These are phyloP conservation scores for Recurvirostra avosetta DNA, from an alignment of 2,113 vertebrate genomes.

Conservation along the genomic window DNA sequence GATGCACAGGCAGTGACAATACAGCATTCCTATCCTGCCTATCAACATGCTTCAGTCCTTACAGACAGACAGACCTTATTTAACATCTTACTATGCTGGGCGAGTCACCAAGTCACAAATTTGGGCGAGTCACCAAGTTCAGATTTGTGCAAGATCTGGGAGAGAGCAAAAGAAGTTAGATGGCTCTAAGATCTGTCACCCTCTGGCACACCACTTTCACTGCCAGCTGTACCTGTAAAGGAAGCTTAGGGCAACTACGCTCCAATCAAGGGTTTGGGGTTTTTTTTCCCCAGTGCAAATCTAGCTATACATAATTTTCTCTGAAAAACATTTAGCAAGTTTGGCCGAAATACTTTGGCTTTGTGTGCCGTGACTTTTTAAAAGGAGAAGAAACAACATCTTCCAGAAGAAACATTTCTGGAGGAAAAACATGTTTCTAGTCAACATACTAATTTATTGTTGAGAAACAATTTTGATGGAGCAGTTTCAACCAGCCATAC, in stretches of 20 bases:
- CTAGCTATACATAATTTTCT: background rate
- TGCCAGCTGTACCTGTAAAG: background rate
- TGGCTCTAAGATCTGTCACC: background rate
- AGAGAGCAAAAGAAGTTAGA: background rate
- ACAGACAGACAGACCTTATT: background rate
- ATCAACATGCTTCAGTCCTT: background rate
- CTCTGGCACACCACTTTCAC: background rate
- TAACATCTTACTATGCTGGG: background rate
- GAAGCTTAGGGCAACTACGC: background rate
- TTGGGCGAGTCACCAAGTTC: background rate
- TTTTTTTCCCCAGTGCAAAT: background rate
- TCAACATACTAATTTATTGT: conserved; percentile 1
- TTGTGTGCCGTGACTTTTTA: background rate
- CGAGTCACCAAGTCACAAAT: background rate
- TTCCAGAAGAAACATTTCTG: conserved; percentile 5
- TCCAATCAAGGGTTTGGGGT: background rate
- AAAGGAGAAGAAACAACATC: background rate
- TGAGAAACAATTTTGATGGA: conserved; percentile 12
- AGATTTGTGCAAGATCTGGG: background rate
- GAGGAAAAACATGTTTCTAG: background rate
- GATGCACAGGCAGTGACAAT: background rate
- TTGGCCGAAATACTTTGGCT: background rate
- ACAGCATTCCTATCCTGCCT: background rate
- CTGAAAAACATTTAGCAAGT: background rate
- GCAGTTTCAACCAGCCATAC: conserved; percentile 3